Evolutionary conservation across 2,113 vertebrate genomes (phyloP), one percentile per base, ranked within the genome.

Genomic region (Deroptyus accipitrinus): DNA sequence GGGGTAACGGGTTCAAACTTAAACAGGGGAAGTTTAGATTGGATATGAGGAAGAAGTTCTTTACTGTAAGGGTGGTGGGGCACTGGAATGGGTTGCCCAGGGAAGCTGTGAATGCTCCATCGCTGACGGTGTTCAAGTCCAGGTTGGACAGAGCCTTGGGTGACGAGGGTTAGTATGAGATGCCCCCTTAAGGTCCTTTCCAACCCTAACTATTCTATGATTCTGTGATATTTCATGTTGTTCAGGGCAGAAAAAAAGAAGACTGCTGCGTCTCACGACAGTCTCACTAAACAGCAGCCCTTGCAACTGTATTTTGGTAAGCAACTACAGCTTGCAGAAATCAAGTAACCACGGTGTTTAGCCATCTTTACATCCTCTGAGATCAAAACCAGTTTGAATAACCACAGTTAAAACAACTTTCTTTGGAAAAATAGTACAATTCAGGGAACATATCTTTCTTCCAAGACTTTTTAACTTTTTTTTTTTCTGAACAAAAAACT

Each of bases 321-420:
- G 64, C 25, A 75, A 44, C 24, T 76, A 24, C 19, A 70, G 83
- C 91, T 91, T 92, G 74, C 68, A 97, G 83, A 93, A 94, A 82
- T 92, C 66, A 77, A 92, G 88, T 51, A 91, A 81, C 66, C 61
- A 33, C 57, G 37, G 74, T 83, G 70, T 88, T 93, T 77, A 77
- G 63, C 92, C 66, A 52, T 80, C 41, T 67, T 93, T 62, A 75
- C 62, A 33, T 79, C 44, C 72, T 54, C 74, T 70, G 51, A 83
- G 72, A 92, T 83, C 72, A 79, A 69, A 68, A 63, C 1, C 51
- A 48, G 18, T 75, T 79, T 81, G 85, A 94, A 89, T 37, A 93
- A 86, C 12, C 25, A 30, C 37, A 42, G 37, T 64, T 86, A 62
- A 88, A 90, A 74, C 48, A 85, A 16, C 33, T 86, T 83, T 51